A percentile compares a stretch with the other conserved stretches of the same genome.
These are phyloP conservation scores for Podargus strigoides DNA, from an alignment of 2,797 vertebrate species.

Conservation along the genomic window DNA sequence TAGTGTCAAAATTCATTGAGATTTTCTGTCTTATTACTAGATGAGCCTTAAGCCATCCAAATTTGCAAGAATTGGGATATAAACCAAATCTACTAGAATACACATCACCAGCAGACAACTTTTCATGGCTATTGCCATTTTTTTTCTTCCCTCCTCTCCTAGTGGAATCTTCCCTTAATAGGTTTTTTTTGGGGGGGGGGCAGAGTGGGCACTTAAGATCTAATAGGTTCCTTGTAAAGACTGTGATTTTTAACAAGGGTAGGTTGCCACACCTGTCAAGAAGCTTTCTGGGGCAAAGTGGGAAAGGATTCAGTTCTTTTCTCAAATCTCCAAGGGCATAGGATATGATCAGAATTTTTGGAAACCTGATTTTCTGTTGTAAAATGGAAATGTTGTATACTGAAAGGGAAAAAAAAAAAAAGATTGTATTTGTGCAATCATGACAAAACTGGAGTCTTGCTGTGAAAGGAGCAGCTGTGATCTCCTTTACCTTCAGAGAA, in stretches of 20 bases:
- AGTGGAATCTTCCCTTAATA: background rate
- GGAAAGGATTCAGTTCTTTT: background rate
- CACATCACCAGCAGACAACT: background rate
- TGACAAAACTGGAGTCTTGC: background rate
- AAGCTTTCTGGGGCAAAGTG: background rate
- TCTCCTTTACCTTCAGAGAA: slow-evolving; percentile 30
- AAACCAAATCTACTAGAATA: background rate
- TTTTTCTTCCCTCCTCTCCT: background rate
- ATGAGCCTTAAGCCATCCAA: background rate
- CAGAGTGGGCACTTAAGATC: background rate
- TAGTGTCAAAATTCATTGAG: background rate
- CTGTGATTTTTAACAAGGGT: background rate
- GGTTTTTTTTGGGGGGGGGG: background rate
- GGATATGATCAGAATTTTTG: background rate
- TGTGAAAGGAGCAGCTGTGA: slow-evolving; percentile 36
- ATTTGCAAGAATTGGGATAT: background rate
- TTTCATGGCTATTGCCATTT: background rate
- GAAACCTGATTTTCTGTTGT: background rate
- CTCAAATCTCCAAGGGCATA: background rate
- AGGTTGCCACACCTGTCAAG: background rate
- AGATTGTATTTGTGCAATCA: background rate
- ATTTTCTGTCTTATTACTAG: background rate
- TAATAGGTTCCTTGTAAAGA: background rate
- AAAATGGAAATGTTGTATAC: background rate
- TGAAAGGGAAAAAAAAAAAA: background rate